Evolutionary conservation across 92 coral and sea anemone genomes (phyloP).

Genomic region (Paramuricea clavata): DNA sequence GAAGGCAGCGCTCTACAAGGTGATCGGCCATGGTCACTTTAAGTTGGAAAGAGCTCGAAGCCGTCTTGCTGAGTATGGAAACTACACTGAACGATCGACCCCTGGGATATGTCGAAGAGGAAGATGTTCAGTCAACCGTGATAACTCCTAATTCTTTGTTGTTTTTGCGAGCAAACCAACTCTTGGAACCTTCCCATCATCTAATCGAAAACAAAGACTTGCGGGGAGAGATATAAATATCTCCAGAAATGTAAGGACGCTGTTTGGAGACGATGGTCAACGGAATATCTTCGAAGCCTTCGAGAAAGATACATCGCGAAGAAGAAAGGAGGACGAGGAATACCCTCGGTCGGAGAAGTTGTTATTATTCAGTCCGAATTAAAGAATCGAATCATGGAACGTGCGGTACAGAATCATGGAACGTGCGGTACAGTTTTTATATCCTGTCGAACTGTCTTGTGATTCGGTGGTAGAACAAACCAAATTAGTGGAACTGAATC

Average conservation of each 20-base stretch:
- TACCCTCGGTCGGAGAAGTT: neutral
- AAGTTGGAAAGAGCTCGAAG: slow-evolving; percentile 46
- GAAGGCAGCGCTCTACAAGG: neutral
- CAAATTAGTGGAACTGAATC: neutral
- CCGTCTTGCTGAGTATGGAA: slow-evolving; percentile 29
- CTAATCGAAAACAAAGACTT: slow-evolving; percentile 25
- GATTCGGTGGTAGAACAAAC: neutral
- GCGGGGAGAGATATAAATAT: slow-evolving; percentile 18
- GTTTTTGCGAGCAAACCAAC: slow-evolving; percentile 14
- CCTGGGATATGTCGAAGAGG: slow-evolving; percentile 36
- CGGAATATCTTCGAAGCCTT: slow-evolving; percentile 44
- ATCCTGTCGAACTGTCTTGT: slow-evolving; percentile 7
- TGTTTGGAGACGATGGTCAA: slow-evolving; percentile 41
- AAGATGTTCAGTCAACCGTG: neutral
- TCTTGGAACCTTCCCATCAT: slow-evolving; percentile 12
- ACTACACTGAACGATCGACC: slow-evolving; percentile 42
- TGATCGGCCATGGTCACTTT: slow-evolving; percentile 18
- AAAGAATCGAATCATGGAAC: neutral
- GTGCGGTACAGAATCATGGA: neutral
- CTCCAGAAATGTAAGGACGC: slow-evolving; percentile 34
- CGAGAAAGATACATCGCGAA: slow-evolving; percentile 37
- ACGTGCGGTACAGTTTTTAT: neutral
- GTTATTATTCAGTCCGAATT: neutral
- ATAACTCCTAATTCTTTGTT: slow-evolving; percentile 3
- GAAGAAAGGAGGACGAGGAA: slow-evolving; percentile 11